Base-by-base conservation (phyloP, 2,888 invertebrate genomes). In the Minunthozetes semirufus region DNA sequence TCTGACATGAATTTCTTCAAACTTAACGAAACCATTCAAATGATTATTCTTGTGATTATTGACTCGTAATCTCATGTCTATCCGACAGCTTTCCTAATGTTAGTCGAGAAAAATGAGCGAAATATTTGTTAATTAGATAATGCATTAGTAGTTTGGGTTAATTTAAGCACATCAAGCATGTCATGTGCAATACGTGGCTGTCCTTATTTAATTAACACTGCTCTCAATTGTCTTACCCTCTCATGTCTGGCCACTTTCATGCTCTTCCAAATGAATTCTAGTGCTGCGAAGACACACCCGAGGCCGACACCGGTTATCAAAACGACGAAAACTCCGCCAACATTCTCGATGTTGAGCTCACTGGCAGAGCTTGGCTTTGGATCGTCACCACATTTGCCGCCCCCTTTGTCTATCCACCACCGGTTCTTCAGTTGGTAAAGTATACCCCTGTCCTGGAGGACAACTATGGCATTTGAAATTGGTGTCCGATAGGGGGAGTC, bases 401-500 rank as follows among this genome's bases (percentile, higher is more conserved):
- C 75, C n/a, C 72, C 70, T 15, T 73, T 27, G 11, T 74, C 92
- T 82, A 93, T 93, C 97, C 97, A 98, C 97, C 97, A 98, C 82
- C 91, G 90, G 46, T 93, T 93, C 86, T 97, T 97, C 80, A 98
- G 85, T n/a, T 76, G 72, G 22, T 73, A 94, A 77, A 98, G 86
- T 83, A 90, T 90, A 66, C 96, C 96, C 83, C 93, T 92, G 84
- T 98, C 97, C 85, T 97, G 96, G 50, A 98, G 87, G 84, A 92
- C 93, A 72, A 97, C 85, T 79, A 98, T 94, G 56, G 94, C 94
- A 53, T 93, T 92, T 82, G 94, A 95, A 80, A 97, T 92, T 73
- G 92, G 90, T 73, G 94, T 94, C 80, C 94, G 88, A 84, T 93
- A 95, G 33, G 94, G 94, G 0, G 96, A 97, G 84, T 93, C 94